Conservation (phyloP, 2,113 vertebrate species). For the Pachypanchax playfairii region DNA sequence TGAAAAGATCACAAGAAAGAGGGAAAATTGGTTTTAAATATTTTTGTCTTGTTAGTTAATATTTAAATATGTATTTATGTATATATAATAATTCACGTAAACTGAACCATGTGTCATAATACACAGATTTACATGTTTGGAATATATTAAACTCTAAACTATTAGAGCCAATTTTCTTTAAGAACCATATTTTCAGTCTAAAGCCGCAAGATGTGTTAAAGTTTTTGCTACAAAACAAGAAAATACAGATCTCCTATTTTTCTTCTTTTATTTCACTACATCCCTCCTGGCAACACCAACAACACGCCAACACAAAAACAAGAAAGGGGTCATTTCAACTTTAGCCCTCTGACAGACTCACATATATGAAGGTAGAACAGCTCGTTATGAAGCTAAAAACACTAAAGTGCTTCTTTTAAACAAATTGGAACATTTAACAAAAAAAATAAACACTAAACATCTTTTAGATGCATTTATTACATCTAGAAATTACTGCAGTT, state of each 20-base stretch:
- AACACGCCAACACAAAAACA: conserved; percentile 50
- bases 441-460: not conserved
- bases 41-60: no score
- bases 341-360: conserved; percentile 54
- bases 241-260: conserved; percentile 61
- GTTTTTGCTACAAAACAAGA: conserved; percentile 55
- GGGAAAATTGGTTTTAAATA: no score
- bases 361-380: conserved; percentile 34
- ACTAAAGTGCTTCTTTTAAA: conserved; percentile 25
- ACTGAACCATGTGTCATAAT: not conserved
- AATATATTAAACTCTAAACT: not conserved
- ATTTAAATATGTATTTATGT: no score
- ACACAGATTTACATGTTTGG: not conserved
- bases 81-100: no score
- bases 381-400: conserved; percentile 41
- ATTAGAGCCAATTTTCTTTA: conserved; percentile 53
- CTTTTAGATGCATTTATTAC: not conserved
- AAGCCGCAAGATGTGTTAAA: conserved; percentile 50
- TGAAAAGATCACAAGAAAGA: no score
- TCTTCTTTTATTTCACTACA: conserved; percentile 45
- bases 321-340: conserved; percentile 51
- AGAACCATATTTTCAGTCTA: conserved; percentile 61
- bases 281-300: conserved; percentile 52
- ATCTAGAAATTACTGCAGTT: not conserved
- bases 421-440: not conserved